These are phyloP conservation scores for Lymantria dispar DNA, from an alignment of 2,888 invertebrate species.

Conservation along the genomic window DNA sequence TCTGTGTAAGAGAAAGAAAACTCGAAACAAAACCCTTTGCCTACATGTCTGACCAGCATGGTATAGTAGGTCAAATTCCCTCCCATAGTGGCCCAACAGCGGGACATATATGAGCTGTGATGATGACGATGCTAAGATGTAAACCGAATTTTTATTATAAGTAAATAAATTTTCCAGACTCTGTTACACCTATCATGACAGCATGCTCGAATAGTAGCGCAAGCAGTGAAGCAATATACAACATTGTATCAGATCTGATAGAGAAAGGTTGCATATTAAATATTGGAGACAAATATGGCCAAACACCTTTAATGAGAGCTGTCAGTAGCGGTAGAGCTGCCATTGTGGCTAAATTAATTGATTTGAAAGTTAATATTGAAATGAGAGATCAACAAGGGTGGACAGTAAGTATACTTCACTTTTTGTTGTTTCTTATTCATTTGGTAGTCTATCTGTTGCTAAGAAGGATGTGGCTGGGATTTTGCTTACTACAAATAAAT, in stretches of 20 bases:
- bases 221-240: slow-evolving; percentile 60
- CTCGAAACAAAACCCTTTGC: too few relatives aligned
- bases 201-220: slow-evolving; percentile 82
- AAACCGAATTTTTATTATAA: background rate
- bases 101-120: too few relatives aligned
- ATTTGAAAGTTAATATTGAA: slow-evolving; percentile 77
- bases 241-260: slow-evolving; percentile 76
- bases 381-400: slow-evolving; percentile 83
- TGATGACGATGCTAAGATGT: too few relatives aligned
- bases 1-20: too few relatives aligned
- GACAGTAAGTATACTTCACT: slow-evolving; percentile 73
- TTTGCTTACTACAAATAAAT: too few relatives aligned
- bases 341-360: slow-evolving; percentile 79
- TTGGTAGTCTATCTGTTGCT: too few relatives aligned
- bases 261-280: slow-evolving; percentile 78
- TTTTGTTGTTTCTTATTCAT: background rate
- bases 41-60: too few relatives aligned
- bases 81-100: too few relatives aligned
- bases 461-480: too few relatives aligned
- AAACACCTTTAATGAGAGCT: slow-evolving; percentile 85
- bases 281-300: slow-evolving; percentile 80
- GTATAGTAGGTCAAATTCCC: too few relatives aligned
- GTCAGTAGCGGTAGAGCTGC: slow-evolving; percentile 76
- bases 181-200: slow-evolving; percentile 84
- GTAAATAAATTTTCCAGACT: slow-evolving; percentile 67